Evolutionary conservation across 2,113 vertebrate genomes (phyloP).

Genomic region (Sylvilagus bachmani): DNA sequence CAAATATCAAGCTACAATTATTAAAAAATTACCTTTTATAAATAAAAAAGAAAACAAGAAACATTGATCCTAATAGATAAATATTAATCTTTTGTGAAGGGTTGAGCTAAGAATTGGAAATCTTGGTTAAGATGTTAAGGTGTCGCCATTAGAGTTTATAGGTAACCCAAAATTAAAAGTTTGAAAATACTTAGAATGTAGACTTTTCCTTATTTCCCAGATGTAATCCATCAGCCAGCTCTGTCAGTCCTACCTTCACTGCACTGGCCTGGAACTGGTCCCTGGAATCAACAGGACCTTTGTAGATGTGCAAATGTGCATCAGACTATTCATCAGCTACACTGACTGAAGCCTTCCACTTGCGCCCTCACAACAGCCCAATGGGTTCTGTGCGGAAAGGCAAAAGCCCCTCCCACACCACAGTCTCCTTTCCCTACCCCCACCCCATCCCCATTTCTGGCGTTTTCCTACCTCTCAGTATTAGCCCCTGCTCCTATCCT

Average conservation of each 20-base stretch:
- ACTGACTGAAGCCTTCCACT: not conserved
- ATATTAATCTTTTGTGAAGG: not conserved
- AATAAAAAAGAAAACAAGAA: not conserved
- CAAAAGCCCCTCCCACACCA: not conserved
- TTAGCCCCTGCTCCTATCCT: not conserved
- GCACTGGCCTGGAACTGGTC: not conserved
- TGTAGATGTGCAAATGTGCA: not conserved
- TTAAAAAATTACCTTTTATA: conserved; percentile 25
- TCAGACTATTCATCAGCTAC: not conserved
- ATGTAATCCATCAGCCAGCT: too few species aligned
- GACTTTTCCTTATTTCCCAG: not conserved
- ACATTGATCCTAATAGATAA: not conserved
- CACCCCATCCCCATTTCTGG: not conserved
- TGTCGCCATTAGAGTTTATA: not conserved
- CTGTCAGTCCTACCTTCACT: not conserved
- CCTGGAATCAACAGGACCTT: not conserved
- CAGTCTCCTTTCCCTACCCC: not conserved
- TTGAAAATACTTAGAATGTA: not conserved
- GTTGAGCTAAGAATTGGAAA: not conserved
- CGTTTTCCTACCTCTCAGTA: not conserved
- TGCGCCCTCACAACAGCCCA: not conserved
- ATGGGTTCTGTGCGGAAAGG: not conserved
- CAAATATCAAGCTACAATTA: conserved; percentile 30
- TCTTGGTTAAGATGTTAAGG: not conserved
- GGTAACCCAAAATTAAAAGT: not conserved